Evolutionary conservation across 2,888 invertebrate species (phyloP).

Genomic region (Cantharis lateralis): DNA sequence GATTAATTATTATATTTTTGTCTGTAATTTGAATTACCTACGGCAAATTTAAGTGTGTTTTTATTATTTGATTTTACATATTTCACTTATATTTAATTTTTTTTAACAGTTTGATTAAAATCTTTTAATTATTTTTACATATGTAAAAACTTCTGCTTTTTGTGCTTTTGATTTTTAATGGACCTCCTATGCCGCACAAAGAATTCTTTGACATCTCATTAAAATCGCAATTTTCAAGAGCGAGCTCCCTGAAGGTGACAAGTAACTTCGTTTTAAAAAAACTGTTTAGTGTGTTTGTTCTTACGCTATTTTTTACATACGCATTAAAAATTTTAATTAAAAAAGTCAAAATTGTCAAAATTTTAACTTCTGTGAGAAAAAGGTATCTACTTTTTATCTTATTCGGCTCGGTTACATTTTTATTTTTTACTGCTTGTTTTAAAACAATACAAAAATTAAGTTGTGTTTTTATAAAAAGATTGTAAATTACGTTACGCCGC

Average conservation of each 20-base stretch:
- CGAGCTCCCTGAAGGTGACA: neutral
- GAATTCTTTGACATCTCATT: neutral
- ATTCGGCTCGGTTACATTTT: too few relatives aligned
- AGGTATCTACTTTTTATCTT: neutral
- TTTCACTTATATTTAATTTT: constrained; percentile 13
- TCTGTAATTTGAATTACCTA: constrained; percentile 38
- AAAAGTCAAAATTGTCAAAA: neutral
- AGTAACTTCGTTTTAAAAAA: neutral
- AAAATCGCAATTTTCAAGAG: neutral
- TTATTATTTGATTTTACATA: constrained; percentile 30
- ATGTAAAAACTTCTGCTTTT: neutral
- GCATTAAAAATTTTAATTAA: neutral
- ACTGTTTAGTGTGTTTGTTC: neutral
- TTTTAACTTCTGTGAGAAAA: neutral
- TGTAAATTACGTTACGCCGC: too few relatives aligned
- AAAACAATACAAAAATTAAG: too few relatives aligned
- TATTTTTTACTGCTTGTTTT: too few relatives aligned
- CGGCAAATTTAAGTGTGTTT: constrained; percentile 34
- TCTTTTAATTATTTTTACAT: neutral
- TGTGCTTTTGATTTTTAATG: neutral
- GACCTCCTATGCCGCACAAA: neutral
- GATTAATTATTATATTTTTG: constrained; percentile 53
- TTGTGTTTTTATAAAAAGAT: too few relatives aligned
- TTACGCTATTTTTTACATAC: neutral
- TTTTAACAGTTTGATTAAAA: neutral